phyloP scores from a whole-genome alignment of 2,888 invertebrate genomes.

The Lymantria monacha region DNA sequence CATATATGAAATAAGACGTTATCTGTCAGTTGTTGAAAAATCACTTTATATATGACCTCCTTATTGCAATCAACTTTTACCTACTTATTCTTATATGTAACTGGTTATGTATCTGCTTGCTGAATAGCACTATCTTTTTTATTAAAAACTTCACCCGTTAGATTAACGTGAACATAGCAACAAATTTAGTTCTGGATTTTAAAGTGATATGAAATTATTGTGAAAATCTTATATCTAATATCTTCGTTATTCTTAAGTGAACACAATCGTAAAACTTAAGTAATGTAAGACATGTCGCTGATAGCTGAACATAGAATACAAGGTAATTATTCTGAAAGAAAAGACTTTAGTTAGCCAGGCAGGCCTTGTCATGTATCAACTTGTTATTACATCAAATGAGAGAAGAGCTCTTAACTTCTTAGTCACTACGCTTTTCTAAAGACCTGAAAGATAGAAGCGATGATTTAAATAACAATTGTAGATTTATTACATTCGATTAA shows the following conservation, averaged over 20 bases:
- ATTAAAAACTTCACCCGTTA: slow-evolving; percentile 8
- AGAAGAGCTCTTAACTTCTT: too few relatives aligned
- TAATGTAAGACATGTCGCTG: slow-evolving; percentile 28
- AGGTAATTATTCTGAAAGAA: neutral
- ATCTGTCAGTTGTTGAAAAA: neutral
- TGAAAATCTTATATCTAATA: slow-evolving; percentile 4
- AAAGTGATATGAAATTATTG: slow-evolving; percentile 22
- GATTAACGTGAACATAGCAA: slow-evolving; percentile 15
- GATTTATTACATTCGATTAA: neutral
- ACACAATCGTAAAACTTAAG: slow-evolving; percentile 14
- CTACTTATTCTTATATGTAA: neutral
- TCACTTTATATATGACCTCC: neutral
- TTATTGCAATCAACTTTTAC: slow-evolving; percentile 15
- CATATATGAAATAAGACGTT: slow-evolving; percentile 44
- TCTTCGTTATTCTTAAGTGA: neutral
- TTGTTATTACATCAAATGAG: too few relatives aligned
- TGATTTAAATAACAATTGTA: too few relatives aligned
- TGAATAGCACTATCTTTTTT: slow-evolving; percentile 14
- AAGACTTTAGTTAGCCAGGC: neutral
- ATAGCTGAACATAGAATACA: slow-evolving; percentile 29
- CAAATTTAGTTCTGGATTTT: slow-evolving; percentile 23
- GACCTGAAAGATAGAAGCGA: too few relatives aligned
- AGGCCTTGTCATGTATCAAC: neutral
- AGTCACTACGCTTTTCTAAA: too few relatives aligned
- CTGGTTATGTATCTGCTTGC: slow-evolving; percentile 20